phyloP scores from a whole-genome alignment of 2,113 vertebrate species.

The Rhea pennata region DNA sequence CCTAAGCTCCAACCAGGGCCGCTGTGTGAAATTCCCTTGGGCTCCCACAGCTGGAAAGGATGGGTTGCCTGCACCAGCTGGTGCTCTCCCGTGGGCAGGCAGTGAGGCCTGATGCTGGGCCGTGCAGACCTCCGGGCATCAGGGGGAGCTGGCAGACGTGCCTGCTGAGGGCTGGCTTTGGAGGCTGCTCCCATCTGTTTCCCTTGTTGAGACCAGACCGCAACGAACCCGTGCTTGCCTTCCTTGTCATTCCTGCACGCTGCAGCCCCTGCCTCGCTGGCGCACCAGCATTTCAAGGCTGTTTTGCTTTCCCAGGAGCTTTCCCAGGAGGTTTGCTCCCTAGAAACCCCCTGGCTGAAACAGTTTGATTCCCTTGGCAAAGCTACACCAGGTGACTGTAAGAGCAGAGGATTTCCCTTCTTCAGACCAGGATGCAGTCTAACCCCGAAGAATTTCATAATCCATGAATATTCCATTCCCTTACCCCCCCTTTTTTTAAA shows the following conservation, averaged over 20 bases:
- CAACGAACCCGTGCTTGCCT: too few species aligned
- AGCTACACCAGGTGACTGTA: background rate
- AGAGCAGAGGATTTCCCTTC: background rate
- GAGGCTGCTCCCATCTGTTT: background rate
- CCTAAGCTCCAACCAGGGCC: fast-evolving
- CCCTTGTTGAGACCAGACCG: background rate
- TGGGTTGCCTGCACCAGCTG: fast-evolving
- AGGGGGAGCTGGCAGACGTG: too few species aligned
- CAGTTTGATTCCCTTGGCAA: fast-evolving
- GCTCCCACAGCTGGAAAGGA: background rate
- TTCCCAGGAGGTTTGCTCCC: background rate
- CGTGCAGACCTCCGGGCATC: background rate
- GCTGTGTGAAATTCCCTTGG: background rate
- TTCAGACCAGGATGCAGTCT: background rate
- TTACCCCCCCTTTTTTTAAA: background rate
- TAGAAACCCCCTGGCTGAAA: background rate
- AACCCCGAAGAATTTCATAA: background rate
- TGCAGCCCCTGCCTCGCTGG: background rate
- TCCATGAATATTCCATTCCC: background rate
- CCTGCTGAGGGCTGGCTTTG: too few species aligned
- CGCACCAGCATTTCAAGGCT: background rate
- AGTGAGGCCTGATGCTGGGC: background rate
- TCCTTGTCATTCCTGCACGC: too few species aligned
- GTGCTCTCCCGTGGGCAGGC: background rate
- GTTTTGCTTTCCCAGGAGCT: background rate